These are phyloP conservation scores for Alectura lathami DNA, from an alignment of 2,113 vertebrate species.

Conservation along the genomic window DNA sequence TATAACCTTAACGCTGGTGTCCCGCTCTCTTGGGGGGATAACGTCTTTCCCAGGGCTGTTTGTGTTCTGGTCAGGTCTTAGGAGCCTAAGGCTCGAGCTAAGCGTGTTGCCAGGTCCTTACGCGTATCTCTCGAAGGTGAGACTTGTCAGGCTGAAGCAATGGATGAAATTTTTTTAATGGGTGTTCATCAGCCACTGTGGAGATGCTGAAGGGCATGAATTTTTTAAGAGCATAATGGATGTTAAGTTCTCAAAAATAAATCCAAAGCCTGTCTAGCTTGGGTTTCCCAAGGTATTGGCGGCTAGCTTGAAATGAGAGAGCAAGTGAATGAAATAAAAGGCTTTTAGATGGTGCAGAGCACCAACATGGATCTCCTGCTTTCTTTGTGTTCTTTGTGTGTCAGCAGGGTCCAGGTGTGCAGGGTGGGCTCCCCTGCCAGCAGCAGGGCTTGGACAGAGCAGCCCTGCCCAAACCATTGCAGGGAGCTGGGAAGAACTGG, in stretches of 20 bases:
- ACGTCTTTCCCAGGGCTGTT: conserved; percentile 11
- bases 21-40: not conserved
- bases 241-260: conserved; percentile 65
- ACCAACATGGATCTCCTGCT: not conserved
- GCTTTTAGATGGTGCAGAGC: conserved; percentile 1
- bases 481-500: not conserved
- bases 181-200: conserved; percentile 52
- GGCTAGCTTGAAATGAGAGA: conserved; percentile 12
- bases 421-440: not conserved
- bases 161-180: conserved; percentile 50
- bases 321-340: not conserved
- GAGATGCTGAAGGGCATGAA: conserved; percentile 64
- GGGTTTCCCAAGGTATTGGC: conserved; percentile 34
- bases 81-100: conserved; percentile 19
- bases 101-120: conserved; percentile 21
- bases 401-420: not conserved
- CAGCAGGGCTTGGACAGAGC: not conserved
- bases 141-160: conserved; percentile 61
- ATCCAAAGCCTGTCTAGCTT: conserved; percentile 34
- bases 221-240: conserved; percentile 68
- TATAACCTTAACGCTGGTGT: conserved; percentile 35
- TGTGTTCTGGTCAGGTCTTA: not conserved
- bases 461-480: not conserved
- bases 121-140: conserved; percentile 47
- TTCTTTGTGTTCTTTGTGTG: not conserved